Evolutionary conservation across 2,888 invertebrate species (phyloP), one percentile per base, ranked within the genome.

Genomic region (Brachyptera putata): DNA sequence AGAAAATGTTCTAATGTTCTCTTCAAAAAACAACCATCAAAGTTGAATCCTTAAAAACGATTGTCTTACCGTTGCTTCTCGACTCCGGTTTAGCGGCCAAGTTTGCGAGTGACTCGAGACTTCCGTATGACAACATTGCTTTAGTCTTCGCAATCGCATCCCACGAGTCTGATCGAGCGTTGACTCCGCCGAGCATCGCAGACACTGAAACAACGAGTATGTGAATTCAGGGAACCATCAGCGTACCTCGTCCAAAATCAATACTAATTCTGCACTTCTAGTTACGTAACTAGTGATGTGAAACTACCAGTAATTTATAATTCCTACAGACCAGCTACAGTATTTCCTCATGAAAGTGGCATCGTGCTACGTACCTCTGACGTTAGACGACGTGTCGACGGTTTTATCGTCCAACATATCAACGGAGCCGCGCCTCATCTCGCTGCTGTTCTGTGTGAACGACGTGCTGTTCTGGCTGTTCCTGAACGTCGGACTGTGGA

Each of bases 71-170:
- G 26, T 26, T 14, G 9, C n/a, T 50, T 3, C 50, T 26, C 16
- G 14, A 11, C 30, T 50, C 50, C 18, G 62, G 34, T 39, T 60
- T 60, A 9, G 55, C 84, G 1, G 86, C 84, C 67, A 86, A 74
- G 71, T 86, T 86, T 14, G 84, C 85, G 58, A 85, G 73, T 0
- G 87, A 84, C 70, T 88, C 87, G 58, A 88, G 76, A 67, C 87
- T 87, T 66, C 82, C 80, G 67, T 84, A 80, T 0, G 65, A 67
- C 7, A 67, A 58, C 30, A 88, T 80, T 64, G 88, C 85, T 70
- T 87, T 84, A 1, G 90, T 90, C 74, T 89, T 90, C 59, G 88
- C 86, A 59, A 91, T 83, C 4, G 86, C 84, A 69, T 91, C 91
- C 90, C 91, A 91, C 22, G 89, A 88, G 69, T 91, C 90, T 56